Evolutionary conservation across 2,113 vertebrate genomes (phyloP), one percentile per base, ranked within the genome.

Genomic region (Callocephalon fimbriatum): DNA sequence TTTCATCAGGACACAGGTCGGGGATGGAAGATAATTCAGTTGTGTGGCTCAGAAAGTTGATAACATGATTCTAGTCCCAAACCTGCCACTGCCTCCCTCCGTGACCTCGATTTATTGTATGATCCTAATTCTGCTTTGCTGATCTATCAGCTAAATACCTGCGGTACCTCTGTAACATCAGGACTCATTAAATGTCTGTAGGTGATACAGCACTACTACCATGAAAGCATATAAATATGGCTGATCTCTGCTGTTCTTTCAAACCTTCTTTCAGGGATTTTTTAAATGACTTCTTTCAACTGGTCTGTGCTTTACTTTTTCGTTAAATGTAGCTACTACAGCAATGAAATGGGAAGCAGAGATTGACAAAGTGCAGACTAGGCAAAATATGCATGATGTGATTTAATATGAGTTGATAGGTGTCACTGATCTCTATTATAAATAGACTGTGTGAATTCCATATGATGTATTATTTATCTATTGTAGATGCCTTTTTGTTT

Each of bases 381-480:
- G 97, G 96, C 81, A 44, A 97, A 98, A 98, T 93, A 91, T 90
- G 68, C 94, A 78, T 92, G 96, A 94, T 97, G 95, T 96, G 98
- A 98, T 97, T 97, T 97, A 96, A 98, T 98, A 91, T 63, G 92
- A 97, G 96, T 65, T 97, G 98, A 98, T 97, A 97, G 97, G 95
- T 98, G 97, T 97, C 98, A 96, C 97, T 97, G 97, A 97, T 97
- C 97, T 97, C 97, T 96, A 96, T 98, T 96, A 97, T 90, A 96
- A 96, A 92, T 50, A 96, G 96, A 93, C 95, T 91, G 73, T 88
- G 90, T 85, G 97, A 91, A 96, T 97, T 96, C 95, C 83, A 88
- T 96, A 95, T 96, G 98, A 98, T 98, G 96, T 98, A 98, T 98
- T 98, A 98, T 98, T 98, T 98, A 98, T 97, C 98, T 47, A 56